Percentiles rank a stretch among this genome's conserved stretches.
Evolutionary conservation across 2,888 invertebrate genomes (phyloP).

Genomic region (Danaus chrysippus): DNA sequence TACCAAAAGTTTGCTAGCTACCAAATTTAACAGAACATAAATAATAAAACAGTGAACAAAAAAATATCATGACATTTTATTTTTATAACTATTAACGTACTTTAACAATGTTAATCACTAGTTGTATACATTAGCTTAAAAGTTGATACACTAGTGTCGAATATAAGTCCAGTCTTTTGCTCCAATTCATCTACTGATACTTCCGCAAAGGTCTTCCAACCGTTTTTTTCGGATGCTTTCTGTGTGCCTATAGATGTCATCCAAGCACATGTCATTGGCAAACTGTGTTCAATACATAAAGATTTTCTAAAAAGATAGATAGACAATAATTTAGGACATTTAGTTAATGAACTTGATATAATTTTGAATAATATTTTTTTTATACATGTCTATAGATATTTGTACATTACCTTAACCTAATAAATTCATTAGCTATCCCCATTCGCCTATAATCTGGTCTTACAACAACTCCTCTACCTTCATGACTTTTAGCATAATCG

Average conservation of each 20-base stretch:
- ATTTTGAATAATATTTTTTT: neutral
- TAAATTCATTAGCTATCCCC: constrained; percentile 37
- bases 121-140: constrained; percentile 41
- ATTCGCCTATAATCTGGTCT: constrained; percentile 38
- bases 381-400: neutral
- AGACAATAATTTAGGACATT: neutral
- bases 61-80: too few relatives aligned
- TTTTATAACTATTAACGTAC: too few relatives aligned
- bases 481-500: constrained; percentile 28
- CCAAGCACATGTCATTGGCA: constrained; percentile 42
- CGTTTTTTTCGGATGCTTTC: constrained; percentile 37
- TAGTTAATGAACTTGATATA: neutral
- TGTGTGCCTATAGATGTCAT: constrained; percentile 40
- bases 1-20: too few relatives aligned
- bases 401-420: constrained; percentile 34
- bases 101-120: constrained; percentile 8
- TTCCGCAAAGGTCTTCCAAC: constrained; percentile 39
- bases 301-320: constrained; percentile 39
- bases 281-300: constrained; percentile 39
- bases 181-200: constrained; percentile 36
- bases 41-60: too few relatives aligned
- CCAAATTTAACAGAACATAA: too few relatives aligned
- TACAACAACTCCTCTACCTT: constrained; percentile 37
- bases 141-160: constrained; percentile 34
- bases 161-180: constrained; percentile 32